These are phyloP conservation scores for Etheostoma spectabile DNA, from an alignment of 2,113 vertebrate genomes.

Conservation along the genomic window DNA sequence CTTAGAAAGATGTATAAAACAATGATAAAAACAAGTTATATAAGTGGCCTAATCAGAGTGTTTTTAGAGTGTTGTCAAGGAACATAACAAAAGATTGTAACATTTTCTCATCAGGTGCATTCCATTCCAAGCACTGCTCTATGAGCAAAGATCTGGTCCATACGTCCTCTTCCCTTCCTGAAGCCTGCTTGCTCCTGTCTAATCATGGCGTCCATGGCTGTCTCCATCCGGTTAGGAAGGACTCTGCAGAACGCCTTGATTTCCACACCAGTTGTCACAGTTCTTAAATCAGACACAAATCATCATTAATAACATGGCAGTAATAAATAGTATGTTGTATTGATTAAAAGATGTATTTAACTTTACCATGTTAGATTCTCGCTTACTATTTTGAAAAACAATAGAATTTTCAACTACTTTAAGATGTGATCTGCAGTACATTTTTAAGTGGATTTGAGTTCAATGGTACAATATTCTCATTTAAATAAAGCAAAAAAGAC, in stretches of 20 bases:
- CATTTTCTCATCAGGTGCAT: no score
- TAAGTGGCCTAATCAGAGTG: no score
- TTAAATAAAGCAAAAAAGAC: no score
- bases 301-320: neutral
- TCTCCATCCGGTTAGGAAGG: neutral
- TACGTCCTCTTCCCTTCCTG: slow-evolving; percentile 1
- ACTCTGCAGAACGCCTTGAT: no score
- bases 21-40: no score
- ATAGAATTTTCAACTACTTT: no score
- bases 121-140: neutral
- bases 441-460: no score
- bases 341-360: neutral
- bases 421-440: no score
- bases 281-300: neutral
- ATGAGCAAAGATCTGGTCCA: neutral
- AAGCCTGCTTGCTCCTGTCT: neutral
- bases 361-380: neutral
- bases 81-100: no score
- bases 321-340: neutral
- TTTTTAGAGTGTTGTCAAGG: no score
- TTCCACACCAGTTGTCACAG: neutral
- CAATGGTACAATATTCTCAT: no score
- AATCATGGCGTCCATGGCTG: neutral
- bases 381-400: neutral
- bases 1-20: no score